A percentile compares a stretch with the other conserved stretches of the same genome.
Conservation (phyloP, 2,888 invertebrate genomes). For the Lepetodrilus schrolli region DNA sequence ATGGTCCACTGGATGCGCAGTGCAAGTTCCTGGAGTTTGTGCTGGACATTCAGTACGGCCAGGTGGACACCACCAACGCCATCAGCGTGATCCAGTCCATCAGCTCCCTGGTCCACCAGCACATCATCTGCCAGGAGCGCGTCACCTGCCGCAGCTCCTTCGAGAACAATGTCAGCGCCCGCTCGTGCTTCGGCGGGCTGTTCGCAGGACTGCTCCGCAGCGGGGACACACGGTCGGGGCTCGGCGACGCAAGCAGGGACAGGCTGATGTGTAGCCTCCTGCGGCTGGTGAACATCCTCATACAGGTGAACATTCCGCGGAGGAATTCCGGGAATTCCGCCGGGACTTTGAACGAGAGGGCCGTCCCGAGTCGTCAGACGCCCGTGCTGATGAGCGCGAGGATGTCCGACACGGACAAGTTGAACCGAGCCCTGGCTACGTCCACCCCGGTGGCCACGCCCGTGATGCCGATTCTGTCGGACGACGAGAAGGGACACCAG, state of each 20-base stretch:
- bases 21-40: slow-evolving; percentile 83
- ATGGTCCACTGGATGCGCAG: slow-evolving; percentile 83
- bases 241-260: slow-evolving; percentile 70
- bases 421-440: slow-evolving; percentile 57
- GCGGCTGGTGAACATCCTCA: slow-evolving; percentile 67
- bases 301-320: slow-evolving; percentile 58
- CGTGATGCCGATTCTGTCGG: slow-evolving; percentile 54
- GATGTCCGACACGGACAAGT: slow-evolving; percentile 65
- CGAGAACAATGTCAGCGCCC: slow-evolving; percentile 76
- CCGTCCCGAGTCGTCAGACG: slow-evolving; percentile 28
- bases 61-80: slow-evolving; percentile 83
- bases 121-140: slow-evolving; percentile 69
- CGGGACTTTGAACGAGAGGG: slow-evolving; percentile 37
- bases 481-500: slow-evolving; percentile 77
- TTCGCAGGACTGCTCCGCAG: slow-evolving; percentile 84
- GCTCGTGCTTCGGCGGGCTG: slow-evolving; percentile 82
- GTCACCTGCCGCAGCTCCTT: slow-evolving; percentile 66
- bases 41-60: slow-evolving; percentile 81
- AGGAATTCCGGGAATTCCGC: slow-evolving; percentile 37
- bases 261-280: slow-evolving; percentile 71
- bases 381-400: slow-evolving; percentile 44
- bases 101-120: slow-evolving; percentile 73
- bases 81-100: slow-evolving; percentile 85
- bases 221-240: slow-evolving; percentile 74
- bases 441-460: slow-evolving; percentile 47